phyloP scores from a whole-genome alignment of 2,113 vertebrate species.

The Amia ocellicauda region DNA sequence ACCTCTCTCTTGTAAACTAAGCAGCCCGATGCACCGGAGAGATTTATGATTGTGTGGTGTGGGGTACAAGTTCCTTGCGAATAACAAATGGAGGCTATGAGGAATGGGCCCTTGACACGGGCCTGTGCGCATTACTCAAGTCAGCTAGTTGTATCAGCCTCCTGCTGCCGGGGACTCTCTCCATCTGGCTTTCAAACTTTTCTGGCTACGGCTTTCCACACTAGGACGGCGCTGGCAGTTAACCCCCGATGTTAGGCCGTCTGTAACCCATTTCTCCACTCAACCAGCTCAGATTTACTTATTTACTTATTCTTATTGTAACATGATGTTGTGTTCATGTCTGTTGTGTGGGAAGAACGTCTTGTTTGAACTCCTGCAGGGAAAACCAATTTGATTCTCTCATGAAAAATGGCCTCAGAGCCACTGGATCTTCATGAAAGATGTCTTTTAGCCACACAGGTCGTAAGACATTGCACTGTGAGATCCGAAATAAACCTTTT shows the following conservation, averaged over 20 bases:
- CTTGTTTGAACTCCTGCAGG: conserved; percentile 9
- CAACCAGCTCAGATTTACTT: neutral
- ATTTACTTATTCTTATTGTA: conserved; percentile 1
- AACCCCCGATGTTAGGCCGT: neutral
- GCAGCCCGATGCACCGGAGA: neutral
- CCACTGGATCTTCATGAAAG: conserved; percentile 16
- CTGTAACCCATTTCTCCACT: conserved; percentile 12
- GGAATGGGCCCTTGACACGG: conserved; percentile 22
- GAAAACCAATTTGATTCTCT: conserved; percentile 24
- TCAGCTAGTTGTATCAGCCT: conserved; percentile 8
- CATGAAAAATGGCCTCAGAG: conserved; percentile 15
- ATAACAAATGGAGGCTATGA: conserved; percentile 14
- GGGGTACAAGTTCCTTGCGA: neutral
- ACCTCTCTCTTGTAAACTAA: conserved; percentile 8
- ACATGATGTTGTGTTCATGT: neutral
- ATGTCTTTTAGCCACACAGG: neutral
- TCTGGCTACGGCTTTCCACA: neutral
- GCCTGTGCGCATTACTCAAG: conserved; percentile 23
- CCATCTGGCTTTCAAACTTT: conserved; percentile 7
- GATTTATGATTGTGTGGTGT: conserved; percentile 14
- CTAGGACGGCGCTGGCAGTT: neutral
- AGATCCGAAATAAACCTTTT: conserved; percentile 3
- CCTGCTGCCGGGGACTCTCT: conserved; percentile 18
- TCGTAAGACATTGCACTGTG: neutral
- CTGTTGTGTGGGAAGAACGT: neutral